A percentile compares a stretch with the other conserved stretches of the same genome.
Conservation (phyloP, 2,113 vertebrate genomes). For the Parus major region DNA sequence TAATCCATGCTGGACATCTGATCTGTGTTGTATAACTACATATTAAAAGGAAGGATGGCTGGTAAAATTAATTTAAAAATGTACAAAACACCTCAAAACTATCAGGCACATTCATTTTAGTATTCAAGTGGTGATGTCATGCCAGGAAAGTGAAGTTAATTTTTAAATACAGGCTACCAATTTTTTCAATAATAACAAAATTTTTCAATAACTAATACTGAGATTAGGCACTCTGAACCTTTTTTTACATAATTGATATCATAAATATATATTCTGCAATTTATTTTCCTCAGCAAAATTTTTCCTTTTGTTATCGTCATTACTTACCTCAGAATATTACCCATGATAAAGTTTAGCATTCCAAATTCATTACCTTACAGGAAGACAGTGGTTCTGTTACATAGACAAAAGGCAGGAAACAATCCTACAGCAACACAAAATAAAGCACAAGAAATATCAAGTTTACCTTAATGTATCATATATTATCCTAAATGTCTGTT, state of each 20-base stretch:
- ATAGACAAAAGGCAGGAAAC: background rate
- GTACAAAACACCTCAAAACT: background rate
- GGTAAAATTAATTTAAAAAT: background rate
- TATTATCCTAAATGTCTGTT: background rate
- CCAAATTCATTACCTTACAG: background rate
- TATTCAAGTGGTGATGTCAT: background rate
- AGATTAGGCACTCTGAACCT: background rate
- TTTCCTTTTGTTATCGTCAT: background rate
- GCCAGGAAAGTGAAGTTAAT: background rate
- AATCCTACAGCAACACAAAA: background rate
- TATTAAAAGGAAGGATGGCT: background rate
- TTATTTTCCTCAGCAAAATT: background rate
- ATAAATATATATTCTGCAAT: background rate
- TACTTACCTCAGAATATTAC: background rate
- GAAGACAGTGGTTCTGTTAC: background rate
- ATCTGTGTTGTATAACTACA: background rate
- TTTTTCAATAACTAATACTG: background rate
- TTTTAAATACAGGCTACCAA: background rate
- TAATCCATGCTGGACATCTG: background rate
- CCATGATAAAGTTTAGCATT: background rate
- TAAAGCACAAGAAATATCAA: background rate
- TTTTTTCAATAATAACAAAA: background rate
- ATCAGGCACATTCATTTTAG: background rate
- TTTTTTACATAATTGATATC: background rate
- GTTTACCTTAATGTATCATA: background rate